Conservation (phyloP, 2,888 invertebrate genomes). For the Augochlorella aurata region DNA sequence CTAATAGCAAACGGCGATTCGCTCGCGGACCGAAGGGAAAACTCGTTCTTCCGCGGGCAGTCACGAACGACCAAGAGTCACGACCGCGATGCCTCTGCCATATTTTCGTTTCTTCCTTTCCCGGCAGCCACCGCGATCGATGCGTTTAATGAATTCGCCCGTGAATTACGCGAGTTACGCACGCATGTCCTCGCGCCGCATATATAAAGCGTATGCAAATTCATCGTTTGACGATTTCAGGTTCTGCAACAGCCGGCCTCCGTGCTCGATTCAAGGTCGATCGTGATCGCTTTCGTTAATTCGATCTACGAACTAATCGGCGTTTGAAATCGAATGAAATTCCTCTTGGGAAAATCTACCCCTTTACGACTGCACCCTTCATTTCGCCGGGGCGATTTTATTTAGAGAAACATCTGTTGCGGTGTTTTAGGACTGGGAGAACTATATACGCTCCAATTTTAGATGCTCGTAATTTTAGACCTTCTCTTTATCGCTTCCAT, state of each 20-base stretch:
- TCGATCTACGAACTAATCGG: neutral
- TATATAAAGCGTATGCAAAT: slow-evolving; percentile 9
- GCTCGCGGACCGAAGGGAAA: slow-evolving; percentile 32
- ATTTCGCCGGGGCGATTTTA: too few species aligned
- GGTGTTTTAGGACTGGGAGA: too few species aligned
- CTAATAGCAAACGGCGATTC: slow-evolving; percentile 47
- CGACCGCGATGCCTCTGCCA: slow-evolving; percentile 33
- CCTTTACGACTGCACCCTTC: too few species aligned
- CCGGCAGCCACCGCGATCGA: slow-evolving; percentile 29
- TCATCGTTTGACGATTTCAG: slow-evolving; percentile 25
- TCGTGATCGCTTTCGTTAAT: neutral
- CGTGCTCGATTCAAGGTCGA: neutral
- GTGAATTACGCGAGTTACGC: slow-evolving; percentile 38
- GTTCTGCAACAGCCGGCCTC: neutral
- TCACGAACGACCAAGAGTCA: slow-evolving; percentile 45
- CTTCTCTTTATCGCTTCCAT: too few species aligned
- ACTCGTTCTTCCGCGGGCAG: slow-evolving; percentile 46
- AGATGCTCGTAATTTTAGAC: too few species aligned
- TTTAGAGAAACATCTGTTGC: too few species aligned
- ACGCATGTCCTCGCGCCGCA: slow-evolving; percentile 20
- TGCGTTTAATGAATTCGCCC: slow-evolving; percentile 50
- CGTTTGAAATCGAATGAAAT: neutral
- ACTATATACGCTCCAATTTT: too few species aligned
- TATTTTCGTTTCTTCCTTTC: slow-evolving; percentile 44
- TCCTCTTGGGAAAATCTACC: neutral